phyloP scores from a whole-genome alignment of 2,888 invertebrate species.

The Metalampra italica region DNA sequence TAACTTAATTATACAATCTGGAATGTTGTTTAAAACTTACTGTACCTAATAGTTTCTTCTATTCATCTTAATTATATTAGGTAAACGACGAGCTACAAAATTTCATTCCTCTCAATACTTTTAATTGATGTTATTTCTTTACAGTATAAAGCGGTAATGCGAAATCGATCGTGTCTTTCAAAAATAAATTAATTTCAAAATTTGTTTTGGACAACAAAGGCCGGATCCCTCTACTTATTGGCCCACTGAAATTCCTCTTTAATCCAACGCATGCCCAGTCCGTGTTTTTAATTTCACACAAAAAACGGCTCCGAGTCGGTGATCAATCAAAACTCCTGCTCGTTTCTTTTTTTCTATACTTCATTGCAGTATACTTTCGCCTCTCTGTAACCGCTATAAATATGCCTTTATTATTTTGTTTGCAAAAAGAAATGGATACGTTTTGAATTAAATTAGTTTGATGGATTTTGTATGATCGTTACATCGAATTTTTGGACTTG shows the following conservation, averaged over 20 bases:
- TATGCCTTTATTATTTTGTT: slow-evolving; percentile 67
- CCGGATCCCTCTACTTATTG: slow-evolving; percentile 50
- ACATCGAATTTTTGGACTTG: neutral
- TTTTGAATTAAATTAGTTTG: slow-evolving; percentile 67
- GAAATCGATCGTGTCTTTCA: slow-evolving; percentile 46
- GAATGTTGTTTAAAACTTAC: no score
- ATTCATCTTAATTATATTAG: no score
- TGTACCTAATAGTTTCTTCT: no score
- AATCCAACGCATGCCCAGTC: slow-evolving; percentile 71
- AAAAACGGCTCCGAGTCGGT: slow-evolving; percentile 69
- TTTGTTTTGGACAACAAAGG: slow-evolving; percentile 55
- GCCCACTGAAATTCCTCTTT: slow-evolving; percentile 66
- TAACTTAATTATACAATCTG: neutral
- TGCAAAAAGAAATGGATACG: slow-evolving; percentile 68
- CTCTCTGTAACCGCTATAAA: slow-evolving; percentile 68
- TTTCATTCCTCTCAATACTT: no score
- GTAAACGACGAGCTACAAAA: no score
- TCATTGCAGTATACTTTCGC: slow-evolving; percentile 72
- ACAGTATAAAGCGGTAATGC: slow-evolving; percentile 30
- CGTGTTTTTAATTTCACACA: slow-evolving; percentile 76
- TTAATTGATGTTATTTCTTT: neutral
- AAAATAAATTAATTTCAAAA: slow-evolving; percentile 62
- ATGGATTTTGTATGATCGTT: slow-evolving; percentile 46
- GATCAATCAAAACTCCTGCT: slow-evolving; percentile 75
- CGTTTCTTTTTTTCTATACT: slow-evolving; percentile 65